Conservation (phyloP, 1,140 invertebrate genomes). For the Hylaeus volcanicus region DNA sequence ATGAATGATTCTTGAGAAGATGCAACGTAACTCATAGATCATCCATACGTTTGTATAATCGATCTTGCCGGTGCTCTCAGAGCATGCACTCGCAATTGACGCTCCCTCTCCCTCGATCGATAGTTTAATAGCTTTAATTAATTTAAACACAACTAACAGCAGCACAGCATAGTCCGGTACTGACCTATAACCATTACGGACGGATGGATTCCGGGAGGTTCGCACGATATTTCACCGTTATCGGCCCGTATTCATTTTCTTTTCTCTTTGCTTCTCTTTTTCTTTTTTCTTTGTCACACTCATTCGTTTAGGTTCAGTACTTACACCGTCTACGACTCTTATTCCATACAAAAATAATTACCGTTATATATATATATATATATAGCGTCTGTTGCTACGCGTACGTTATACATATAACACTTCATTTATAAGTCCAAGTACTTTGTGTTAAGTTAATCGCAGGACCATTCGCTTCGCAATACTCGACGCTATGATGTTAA, state of each 20-base stretch:
- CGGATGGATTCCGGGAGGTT: slow-evolving; percentile 74
- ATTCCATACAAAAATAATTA: slow-evolving; percentile 77
- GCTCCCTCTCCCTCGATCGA: slow-evolving; percentile 40
- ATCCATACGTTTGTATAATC: slow-evolving; percentile 2
- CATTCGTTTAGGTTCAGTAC: slow-evolving; percentile 75
- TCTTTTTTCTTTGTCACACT: slow-evolving; percentile 48
- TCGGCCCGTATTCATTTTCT: slow-evolving; percentile 40
- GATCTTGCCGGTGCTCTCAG: slow-evolving; percentile 57
- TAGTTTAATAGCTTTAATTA: slow-evolving; percentile 66
- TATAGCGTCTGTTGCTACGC: slow-evolving; percentile 56
- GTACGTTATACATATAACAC: slow-evolving; percentile 40
- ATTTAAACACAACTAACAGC: slow-evolving; percentile 77
- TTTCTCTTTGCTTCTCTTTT: slow-evolving; percentile 32
- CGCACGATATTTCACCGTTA: slow-evolving; percentile 51
- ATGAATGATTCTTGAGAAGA: background rate
- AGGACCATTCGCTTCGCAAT: slow-evolving; percentile 68
- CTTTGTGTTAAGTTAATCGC: slow-evolving; percentile 52
- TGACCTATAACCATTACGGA: slow-evolving; percentile 81
- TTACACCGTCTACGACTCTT: slow-evolving; percentile 72
- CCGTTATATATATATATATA: slow-evolving; percentile 70
- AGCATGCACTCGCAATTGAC: slow-evolving; percentile 38
- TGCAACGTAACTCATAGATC: background rate
- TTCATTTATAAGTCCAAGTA: slow-evolving; percentile 52
- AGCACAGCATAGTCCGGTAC: slow-evolving; percentile 80
- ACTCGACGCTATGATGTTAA: slow-evolving; percentile 24